phyloP scores from a whole-genome alignment of 2,888 invertebrate species.

The Temnothorax rugatulus region DNA sequence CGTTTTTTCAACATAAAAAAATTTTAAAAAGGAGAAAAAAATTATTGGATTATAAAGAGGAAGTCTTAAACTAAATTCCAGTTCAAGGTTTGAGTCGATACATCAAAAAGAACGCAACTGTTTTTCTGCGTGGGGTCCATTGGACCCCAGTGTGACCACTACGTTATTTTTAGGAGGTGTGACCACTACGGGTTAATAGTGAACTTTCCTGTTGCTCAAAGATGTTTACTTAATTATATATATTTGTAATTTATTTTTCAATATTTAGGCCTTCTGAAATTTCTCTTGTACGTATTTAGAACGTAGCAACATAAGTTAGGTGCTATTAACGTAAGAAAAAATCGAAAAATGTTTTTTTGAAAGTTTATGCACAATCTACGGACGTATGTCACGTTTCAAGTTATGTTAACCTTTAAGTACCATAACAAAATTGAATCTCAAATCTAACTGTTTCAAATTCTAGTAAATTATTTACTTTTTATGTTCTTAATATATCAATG shows the following conservation, averaged over 20 bases:
- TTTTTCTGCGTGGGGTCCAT: too few species aligned
- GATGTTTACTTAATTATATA: slow-evolving; percentile 29
- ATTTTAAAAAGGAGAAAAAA: too few species aligned
- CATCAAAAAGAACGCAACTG: too few species aligned
- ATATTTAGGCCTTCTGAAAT: slow-evolving; percentile 32
- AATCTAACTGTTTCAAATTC: not conserved
- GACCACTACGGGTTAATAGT: too few species aligned
- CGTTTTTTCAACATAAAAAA: too few species aligned
- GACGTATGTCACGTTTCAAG: slow-evolving; percentile 8
- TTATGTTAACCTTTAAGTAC: slow-evolving; percentile 10
- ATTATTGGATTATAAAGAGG: too few species aligned
- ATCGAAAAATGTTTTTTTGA: slow-evolving; percentile 13
- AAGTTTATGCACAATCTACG: not conserved
- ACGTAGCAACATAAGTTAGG: slow-evolving; percentile 40
- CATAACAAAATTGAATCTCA: not conserved
- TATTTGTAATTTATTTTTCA: not conserved
- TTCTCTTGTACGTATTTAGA: slow-evolving; percentile 18
- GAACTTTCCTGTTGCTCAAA: not conserved
- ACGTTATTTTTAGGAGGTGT: too few species aligned
- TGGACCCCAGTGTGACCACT: too few species aligned
- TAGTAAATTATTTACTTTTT: not conserved
- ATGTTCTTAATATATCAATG: not conserved
- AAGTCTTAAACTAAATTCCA: too few species aligned
- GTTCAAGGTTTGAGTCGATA: too few species aligned
- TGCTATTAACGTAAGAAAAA: not conserved